A percentile compares a stretch with the other conserved stretches of the same genome.
Conservation (phyloP, 2,797 vertebrate genomes). For the Paramormyrops hopkinsi region DNA sequence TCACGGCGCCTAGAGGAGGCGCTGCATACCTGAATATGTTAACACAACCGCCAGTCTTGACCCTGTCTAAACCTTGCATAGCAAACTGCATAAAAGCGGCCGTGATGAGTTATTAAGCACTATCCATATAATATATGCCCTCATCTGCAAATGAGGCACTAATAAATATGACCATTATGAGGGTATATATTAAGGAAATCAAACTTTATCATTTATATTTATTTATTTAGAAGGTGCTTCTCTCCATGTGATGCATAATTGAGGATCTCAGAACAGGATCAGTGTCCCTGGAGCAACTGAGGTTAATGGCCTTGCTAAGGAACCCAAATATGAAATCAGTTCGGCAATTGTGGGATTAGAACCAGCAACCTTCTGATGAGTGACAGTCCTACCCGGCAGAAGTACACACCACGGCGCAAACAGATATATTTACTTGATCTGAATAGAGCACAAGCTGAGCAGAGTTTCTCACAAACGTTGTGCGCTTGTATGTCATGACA, state of each 20-base stretch:
- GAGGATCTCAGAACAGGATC: not conserved
- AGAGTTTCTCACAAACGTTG: not conserved
- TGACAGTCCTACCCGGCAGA: not conserved
- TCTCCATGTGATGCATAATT: not conserved
- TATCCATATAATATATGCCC: slow-evolving; percentile 11
- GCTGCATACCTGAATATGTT: not conserved
- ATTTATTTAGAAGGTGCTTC: not conserved
- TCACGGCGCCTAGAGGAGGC: not conserved
- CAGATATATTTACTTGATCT: not conserved
- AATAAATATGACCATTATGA: not conserved
- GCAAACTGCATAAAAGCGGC: not conserved
- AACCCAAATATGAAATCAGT: not conserved
- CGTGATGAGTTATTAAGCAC: not conserved
- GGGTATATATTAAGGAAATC: not conserved
- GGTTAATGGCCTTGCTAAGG: not conserved
- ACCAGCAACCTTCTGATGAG: not conserved
- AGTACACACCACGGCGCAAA: not conserved
- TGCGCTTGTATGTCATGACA: not conserved
- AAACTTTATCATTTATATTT: not conserved
- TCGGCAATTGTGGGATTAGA: not conserved
- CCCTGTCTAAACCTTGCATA: not conserved
- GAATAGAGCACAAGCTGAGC: not conserved
- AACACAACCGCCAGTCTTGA: not conserved
- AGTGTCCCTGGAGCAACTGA: not conserved
- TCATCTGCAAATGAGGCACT: not conserved